phyloP scores from a whole-genome alignment of 2,888 invertebrate genomes.

The Rhodophaea formosa region DNA sequence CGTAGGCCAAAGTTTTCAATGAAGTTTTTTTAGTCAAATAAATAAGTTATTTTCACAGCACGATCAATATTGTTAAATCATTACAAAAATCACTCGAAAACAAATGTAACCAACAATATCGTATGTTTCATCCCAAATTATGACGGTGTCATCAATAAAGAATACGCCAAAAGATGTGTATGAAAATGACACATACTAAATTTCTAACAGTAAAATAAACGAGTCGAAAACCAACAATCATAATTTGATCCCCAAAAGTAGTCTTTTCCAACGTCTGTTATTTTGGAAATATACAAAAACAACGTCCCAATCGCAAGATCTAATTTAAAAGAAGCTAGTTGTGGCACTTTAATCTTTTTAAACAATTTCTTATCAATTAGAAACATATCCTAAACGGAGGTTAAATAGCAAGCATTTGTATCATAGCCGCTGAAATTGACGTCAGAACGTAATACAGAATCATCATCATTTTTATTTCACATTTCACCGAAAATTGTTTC shows the following conservation, averaged over 20 bases:
- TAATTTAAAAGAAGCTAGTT: constrained; percentile 53
- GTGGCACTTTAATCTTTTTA: constrained; percentile 40
- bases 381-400: constrained; percentile 31
- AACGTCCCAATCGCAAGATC: constrained; percentile 52
- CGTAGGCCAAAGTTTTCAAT: constrained; percentile 34
- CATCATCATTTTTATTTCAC: too few species aligned
- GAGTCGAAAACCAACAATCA: neutral
- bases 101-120: neutral
- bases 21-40: constrained; percentile 3
- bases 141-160: neutral
- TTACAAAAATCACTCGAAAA: neutral
- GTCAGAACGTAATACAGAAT: too few species aligned
- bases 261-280: neutral
- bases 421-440: constrained; percentile 46
- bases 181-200: neutral
- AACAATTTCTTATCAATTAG: constrained; percentile 27
- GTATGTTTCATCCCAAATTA: neutral
- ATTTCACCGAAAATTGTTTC: too few species aligned
- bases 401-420: constrained; percentile 42
- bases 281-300: constrained; percentile 30
- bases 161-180: neutral
- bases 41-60: neutral
- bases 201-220: neutral
- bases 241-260: neutral
- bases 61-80: neutral